phyloP scores from a whole-genome alignment of 2,888 invertebrate genomes.

The Cheilosia soror region DNA sequence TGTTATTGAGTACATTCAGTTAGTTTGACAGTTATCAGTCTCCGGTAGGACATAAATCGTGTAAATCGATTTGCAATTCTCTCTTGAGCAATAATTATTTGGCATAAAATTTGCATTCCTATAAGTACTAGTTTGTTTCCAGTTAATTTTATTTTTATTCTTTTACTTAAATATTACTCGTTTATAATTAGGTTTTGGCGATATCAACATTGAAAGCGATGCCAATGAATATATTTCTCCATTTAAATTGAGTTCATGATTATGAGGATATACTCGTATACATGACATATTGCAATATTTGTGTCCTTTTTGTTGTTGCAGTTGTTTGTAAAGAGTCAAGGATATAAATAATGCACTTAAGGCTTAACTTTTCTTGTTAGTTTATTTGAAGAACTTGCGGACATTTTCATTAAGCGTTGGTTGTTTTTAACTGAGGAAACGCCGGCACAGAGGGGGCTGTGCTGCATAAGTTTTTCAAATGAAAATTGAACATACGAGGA shows the following conservation, averaged over 20 bases:
- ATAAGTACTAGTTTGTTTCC: neutral
- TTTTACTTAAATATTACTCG: neutral
- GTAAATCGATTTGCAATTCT: neutral
- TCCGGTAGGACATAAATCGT: no score
- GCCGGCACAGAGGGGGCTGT: no score
- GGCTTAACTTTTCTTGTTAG: neutral
- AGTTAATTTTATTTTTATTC: neutral
- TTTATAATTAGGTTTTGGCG: neutral
- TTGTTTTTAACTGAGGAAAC: no score
- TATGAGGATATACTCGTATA: neutral
- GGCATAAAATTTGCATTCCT: slow-evolving; percentile 19
- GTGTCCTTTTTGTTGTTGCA: neutral
- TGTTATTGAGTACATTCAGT: no score
- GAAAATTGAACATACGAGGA: no score
- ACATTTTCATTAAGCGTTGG: neutral
- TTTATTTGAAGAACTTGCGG: no score
- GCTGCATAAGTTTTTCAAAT: no score
- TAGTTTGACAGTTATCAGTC: no score
- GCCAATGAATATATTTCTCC: slow-evolving; percentile 7
- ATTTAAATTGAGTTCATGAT: neutral
- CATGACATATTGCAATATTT: neutral
- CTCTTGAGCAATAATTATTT: neutral
- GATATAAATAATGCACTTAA: slow-evolving; percentile 1
- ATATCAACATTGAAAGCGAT: neutral
- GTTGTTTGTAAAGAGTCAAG: neutral